phyloP scores from a whole-genome alignment of 2,113 vertebrate genomes.

The Typhlomys cinereus region DNA sequence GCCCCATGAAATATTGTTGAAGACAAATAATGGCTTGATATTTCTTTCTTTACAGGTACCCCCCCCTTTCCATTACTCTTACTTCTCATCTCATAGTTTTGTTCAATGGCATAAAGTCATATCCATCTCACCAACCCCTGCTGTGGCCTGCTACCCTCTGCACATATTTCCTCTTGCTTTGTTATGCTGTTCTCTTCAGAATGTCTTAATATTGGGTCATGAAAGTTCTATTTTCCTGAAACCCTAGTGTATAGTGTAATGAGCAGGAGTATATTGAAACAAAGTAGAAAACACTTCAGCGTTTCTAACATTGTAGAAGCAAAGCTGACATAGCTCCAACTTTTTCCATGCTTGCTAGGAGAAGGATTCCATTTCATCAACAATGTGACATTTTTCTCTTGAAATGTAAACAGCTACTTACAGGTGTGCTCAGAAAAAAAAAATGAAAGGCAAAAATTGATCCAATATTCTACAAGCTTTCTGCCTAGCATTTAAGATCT shows the following conservation, averaged over 20 bases:
- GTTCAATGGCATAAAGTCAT: neutral
- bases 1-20: too few relatives aligned
- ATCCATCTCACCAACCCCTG: neutral
- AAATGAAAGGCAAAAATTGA: neutral
- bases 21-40: too few relatives aligned
- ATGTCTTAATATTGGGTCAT: neutral
- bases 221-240: neutral
- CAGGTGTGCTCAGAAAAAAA: constrained; percentile 16
- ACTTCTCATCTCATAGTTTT: too few relatives aligned
- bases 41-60: too few relatives aligned
- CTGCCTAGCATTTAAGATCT: neutral
- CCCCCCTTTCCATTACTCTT: too few relatives aligned
- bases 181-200: neutral
- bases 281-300: neutral
- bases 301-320: neutral
- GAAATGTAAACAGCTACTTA: neutral
- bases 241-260: neutral
- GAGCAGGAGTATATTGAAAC: neutral
- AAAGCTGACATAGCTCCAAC: neutral
- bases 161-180: neutral
- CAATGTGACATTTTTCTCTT: neutral
- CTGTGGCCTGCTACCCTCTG: neutral
- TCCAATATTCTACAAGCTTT: neutral
- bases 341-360: neutral
- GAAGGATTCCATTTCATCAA: neutral